Evolutionary conservation across 2,113 vertebrate species (phyloP).

Genomic region (Gadus chalcogrammus): DNA sequence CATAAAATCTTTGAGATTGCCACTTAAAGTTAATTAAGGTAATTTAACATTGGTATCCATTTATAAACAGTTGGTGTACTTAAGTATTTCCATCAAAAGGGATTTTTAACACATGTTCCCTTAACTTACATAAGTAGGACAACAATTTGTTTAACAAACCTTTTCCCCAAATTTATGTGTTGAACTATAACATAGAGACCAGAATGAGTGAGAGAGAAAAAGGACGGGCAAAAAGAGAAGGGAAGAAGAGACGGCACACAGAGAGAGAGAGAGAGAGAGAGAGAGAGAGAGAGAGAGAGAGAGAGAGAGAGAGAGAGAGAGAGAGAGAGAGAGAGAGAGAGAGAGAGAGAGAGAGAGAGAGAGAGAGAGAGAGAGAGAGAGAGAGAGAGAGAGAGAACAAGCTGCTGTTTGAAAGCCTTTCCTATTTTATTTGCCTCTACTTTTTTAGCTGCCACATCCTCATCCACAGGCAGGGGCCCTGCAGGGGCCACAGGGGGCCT

Average conservation of each 20-base stretch:
- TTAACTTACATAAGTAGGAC: too few species aligned
- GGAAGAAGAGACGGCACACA: neutral
- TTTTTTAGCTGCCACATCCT: constrained; percentile 54
- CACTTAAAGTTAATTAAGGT: too few species aligned
- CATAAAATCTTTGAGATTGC: too few species aligned
- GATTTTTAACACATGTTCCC: too few species aligned
- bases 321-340: neutral
- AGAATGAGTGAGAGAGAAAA: neutral
- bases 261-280: neutral
- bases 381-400: constrained; percentile 5
- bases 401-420: constrained; percentile 49
- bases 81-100: too few species aligned
- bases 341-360: neutral
- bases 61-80: too few species aligned
- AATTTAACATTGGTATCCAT: too few species aligned
- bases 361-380: neutral
- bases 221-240: neutral
- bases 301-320: neutral
- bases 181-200: too few species aligned
- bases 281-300: neutral
- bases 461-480: constrained; percentile 50
- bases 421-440: constrained; percentile 50
- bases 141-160: too few species aligned
- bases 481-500: constrained; percentile 21
- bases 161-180: too few species aligned